Base-by-base conservation (phyloP, 2,888 invertebrate genomes). In the Hydraecia micacea region DNA sequence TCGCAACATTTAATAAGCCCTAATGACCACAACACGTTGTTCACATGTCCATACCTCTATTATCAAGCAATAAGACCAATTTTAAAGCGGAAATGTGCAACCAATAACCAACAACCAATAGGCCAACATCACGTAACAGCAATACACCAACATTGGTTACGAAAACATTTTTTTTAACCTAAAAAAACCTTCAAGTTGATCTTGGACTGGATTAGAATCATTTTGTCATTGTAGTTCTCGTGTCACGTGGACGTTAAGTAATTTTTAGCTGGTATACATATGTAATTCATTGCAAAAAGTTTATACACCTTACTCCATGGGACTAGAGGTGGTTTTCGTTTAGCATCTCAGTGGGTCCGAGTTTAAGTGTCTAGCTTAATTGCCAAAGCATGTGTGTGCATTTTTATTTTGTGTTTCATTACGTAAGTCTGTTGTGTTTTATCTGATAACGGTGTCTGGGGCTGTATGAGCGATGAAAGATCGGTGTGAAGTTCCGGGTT, bases 151-250 rank as follows among this genome's bases (percentile, higher is more conserved):
- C 73, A 79, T 77, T 75, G 68, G 79, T 89, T 89, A 77, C 87
- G 87, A 86, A 85, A 85, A 86, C 75, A 28, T 74, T 76, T 79
- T 79, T 84, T 85, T 76, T 70, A 69, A 74, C 73, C 66, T 84
- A 76, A 85, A 87, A 39, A 91, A 91, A 73, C 92, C 92, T 92
- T 92, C 90, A 70, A 68, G 74, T 80, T 89, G 92, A 85, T 92
- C 92, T 93, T 93, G 92, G 90, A 88, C 91, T 90, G 90, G 90
- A 91, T 92, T 91, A 89, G 84, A 86, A 79, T 63, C 82, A 81
- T 89, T 86, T 83, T 87, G 86, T 84, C 88, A 88, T 87, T 86
- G 88, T 75, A 76, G 55, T 80, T 49, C 72, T 77, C 83, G 49
- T 76, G 70, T 81, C 88, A 87, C 89, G 83, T 88, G 87, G 77